Conservation (phyloP, 1,140 invertebrate species). For the Battus philenor region DNA sequence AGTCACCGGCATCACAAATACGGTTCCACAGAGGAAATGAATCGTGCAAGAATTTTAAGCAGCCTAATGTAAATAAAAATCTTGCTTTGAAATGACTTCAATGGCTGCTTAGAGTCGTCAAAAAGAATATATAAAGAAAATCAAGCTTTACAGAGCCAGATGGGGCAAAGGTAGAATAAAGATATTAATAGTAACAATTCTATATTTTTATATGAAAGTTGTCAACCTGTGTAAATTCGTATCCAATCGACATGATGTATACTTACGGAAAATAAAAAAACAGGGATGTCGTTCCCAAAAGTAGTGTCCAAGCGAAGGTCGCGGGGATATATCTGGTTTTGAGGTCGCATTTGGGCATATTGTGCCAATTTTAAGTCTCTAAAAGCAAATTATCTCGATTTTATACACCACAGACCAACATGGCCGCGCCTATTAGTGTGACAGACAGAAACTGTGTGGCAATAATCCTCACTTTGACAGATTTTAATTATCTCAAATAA, state of each 20-base stretch:
- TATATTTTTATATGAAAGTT: constrained; percentile 68
- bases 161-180: constrained; percentile 38
- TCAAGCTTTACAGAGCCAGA: too few relatives aligned
- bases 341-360: constrained; percentile 95
- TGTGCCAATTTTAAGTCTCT: constrained; percentile 77
- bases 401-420: constrained; percentile 80
- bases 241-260: constrained; percentile 55
- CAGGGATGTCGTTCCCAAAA: constrained; percentile 91
- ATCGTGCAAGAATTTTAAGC: constrained; percentile 12
- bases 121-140: constrained; percentile 21
- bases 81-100: constrained; percentile 9
- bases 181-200: constrained; percentile 67
- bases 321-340: constrained; percentile 96
- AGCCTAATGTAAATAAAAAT: constrained; percentile 23
- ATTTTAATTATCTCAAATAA: constrained; percentile 8
- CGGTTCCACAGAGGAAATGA: constrained; percentile 14
- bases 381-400: constrained; percentile 76
- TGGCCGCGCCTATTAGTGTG: constrained; percentile 78
- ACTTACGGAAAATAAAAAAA: constrained; percentile 99
- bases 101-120: constrained; percentile 2
- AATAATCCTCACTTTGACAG: constrained; percentile 36
- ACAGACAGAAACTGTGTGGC: constrained; percentile 52
- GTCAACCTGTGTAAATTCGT: constrained; percentile 63
- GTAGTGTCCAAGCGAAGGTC: constrained; percentile 95
- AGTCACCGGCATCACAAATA: constrained; percentile 20